These are phyloP conservation scores for Notocelia uddmanniana DNA, from an alignment of 2,888 invertebrate genomes.

Conservation along the genomic window DNA sequence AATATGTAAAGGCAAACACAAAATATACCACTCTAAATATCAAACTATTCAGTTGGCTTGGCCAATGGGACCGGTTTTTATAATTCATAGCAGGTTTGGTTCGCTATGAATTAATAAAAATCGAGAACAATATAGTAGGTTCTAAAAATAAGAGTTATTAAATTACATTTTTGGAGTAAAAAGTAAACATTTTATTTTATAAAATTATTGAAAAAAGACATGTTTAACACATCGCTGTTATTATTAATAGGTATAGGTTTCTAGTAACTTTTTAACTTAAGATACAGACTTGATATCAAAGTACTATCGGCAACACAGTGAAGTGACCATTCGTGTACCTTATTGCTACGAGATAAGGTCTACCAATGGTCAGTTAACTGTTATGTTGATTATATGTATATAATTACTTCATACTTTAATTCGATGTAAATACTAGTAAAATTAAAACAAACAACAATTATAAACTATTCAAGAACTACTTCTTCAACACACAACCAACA, in stretches of 20 bases:
- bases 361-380: no score
- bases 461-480: not conserved
- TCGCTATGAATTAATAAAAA: not conserved
- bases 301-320: no score
- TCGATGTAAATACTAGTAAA: not conserved
- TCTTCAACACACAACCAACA: not conserved
- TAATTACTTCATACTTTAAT: not conserved
- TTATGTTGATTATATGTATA: no score
- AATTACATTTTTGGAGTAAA: not conserved
- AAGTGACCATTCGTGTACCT: no score
- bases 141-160: no score
- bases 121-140: no score
- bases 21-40: not conserved
- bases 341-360: no score
- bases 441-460: not conserved
- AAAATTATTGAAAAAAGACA: not conserved
- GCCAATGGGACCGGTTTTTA: not conserved
- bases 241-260: not conserved
- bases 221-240: not conserved
- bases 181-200: not conserved
- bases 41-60: not conserved
- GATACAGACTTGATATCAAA: not conserved
- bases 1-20: constrained; percentile 1
- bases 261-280: not conserved
- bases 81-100: constrained; percentile 5